These are phyloP conservation scores for Pitangus sulphuratus DNA, from an alignment of 2,797 vertebrate species.

Conservation along the genomic window DNA sequence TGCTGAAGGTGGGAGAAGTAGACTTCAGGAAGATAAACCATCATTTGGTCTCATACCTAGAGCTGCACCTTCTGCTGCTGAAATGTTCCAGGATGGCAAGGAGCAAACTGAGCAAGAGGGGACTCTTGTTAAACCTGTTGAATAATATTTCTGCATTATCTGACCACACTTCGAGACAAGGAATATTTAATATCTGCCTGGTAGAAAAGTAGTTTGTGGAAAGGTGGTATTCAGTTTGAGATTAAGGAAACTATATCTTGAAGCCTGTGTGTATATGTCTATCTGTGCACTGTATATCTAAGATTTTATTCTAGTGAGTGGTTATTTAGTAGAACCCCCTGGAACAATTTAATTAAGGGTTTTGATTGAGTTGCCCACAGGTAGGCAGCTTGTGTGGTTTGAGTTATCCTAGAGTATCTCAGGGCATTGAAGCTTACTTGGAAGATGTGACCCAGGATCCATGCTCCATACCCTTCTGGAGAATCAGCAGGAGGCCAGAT, in stretches of 20 bases:
- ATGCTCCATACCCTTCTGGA: not conserved
- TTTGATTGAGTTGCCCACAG: not conserved
- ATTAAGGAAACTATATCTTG: not conserved
- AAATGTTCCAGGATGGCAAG: not conserved
- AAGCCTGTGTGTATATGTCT: accelerated
- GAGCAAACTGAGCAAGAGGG: not conserved
- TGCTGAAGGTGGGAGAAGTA: not conserved
- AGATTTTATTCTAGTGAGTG: not conserved
- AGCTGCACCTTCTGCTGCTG: not conserved
- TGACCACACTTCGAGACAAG: not conserved
- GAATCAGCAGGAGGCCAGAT: not conserved
- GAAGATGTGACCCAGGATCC: not conserved
- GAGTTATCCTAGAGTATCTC: not conserved
- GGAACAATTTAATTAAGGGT: not conserved
- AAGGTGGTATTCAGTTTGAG: not conserved
- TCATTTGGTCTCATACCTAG: not conserved
- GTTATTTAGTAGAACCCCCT: not conserved
- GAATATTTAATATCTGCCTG: not conserved
- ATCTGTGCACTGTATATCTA: not conserved
- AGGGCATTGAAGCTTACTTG: not conserved
- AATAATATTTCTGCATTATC: not conserved
- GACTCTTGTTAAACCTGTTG: not conserved
- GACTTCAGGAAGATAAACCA: not conserved
- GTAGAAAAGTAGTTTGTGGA: not conserved
- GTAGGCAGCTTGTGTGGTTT: not conserved